Evolutionary conservation across 2,113 vertebrate species (phyloP).

Genomic region (Marmota flaviventris): DNA sequence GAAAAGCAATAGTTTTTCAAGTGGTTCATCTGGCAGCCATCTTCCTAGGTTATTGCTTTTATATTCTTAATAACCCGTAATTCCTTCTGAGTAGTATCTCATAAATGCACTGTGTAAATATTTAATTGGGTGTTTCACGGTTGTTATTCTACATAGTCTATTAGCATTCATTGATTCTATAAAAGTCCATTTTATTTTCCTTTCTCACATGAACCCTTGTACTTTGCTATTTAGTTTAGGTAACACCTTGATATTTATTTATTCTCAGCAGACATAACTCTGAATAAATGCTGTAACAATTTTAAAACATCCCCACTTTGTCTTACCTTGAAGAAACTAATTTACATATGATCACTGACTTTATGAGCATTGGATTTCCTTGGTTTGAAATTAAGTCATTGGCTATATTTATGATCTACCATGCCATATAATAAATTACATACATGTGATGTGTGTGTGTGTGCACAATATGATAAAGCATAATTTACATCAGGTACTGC

Average conservation of each 20-base stretch:
- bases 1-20: not conserved
- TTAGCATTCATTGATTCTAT: conserved; percentile 21
- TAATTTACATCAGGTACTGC: not conserved
- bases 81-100: not conserved
- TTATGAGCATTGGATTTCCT: not conserved
- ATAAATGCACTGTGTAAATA: conserved; percentile 32
- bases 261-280: not conserved
- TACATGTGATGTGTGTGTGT: not conserved
- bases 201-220: not conserved
- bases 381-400: not conserved
- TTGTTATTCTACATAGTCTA: not conserved
- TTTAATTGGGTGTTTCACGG: not conserved
- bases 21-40: not conserved
- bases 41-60: not conserved
- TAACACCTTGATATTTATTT: not conserved
- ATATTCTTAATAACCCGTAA: not conserved
- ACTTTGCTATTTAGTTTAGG: conserved; percentile 4
- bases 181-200: not conserved
- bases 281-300: not conserved
- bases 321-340: not conserved
- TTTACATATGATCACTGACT: not conserved
- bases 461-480: not conserved
- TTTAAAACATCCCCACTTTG: not conserved
- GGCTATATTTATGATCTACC: not conserved
- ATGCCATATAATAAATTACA: not conserved